A percentile compares a stretch with the other conserved stretches of the same genome.
These are phyloP conservation scores for Oophaga sylvatica DNA, from an alignment of 2,797 vertebrate genomes.

Conservation along the genomic window DNA sequence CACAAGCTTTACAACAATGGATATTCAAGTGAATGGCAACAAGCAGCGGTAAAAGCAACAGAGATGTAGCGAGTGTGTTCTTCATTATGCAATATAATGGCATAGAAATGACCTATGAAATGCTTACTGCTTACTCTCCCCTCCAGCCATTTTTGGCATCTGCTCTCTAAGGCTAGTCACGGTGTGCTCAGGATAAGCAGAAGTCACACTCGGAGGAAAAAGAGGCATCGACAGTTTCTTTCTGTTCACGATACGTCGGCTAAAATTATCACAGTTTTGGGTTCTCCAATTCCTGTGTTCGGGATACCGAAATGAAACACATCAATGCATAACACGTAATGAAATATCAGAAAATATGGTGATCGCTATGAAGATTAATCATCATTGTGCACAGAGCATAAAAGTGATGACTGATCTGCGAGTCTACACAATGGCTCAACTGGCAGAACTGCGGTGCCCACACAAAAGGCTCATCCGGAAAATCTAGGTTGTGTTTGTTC, in stretches of 20 bases:
- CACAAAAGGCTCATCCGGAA: slow-evolving; percentile 9
- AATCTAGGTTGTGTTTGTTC: not conserved
- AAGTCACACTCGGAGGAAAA: not conserved
- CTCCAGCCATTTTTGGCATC: not conserved
- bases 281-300: not conserved
- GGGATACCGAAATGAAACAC: not conserved
- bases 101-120: not conserved
- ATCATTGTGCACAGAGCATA: not conserved
- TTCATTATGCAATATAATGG: not conserved
- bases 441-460: not conserved
- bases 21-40: not conserved
- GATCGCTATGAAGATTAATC: not conserved
- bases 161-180: not conserved
- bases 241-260: not conserved
- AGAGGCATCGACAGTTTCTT: not conserved
- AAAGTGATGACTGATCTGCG: not conserved
- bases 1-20: not conserved
- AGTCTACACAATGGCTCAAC: slow-evolving; percentile 7
- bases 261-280: not conserved
- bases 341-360: too few relatives aligned
- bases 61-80: not conserved
- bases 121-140: not conserved
- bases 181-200: not conserved
- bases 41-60: not conserved
- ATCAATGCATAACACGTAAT: not conserved